A percentile compares a stretch with the other conserved stretches of the same genome.
These are phyloP conservation scores for Auanema sp. DNA, from an alignment of 2,888 invertebrate genomes.

Conservation along the genomic window DNA sequence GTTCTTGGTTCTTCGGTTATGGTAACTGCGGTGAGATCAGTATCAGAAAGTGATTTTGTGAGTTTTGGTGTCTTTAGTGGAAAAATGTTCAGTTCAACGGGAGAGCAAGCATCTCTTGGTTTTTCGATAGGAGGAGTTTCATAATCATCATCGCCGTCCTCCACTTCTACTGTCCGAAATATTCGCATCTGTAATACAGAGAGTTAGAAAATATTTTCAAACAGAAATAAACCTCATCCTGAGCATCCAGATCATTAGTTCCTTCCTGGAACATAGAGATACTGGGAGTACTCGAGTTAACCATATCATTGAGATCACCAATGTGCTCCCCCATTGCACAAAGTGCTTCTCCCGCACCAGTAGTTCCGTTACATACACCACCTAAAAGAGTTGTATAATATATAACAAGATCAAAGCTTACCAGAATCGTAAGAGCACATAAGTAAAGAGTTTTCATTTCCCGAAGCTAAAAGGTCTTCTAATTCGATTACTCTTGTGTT, in stretches of 20 bases:
- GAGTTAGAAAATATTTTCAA: background rate
- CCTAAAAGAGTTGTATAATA: background rate
- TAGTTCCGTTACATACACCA: constrained; percentile 12
- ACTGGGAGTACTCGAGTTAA: constrained; percentile 17
- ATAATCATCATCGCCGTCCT: constrained; percentile 12
- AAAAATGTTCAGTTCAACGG: constrained; percentile 8
- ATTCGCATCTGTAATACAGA: constrained; percentile 19
- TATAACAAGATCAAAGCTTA: background rate
- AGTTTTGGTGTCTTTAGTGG: background rate
- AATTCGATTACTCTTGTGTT: background rate
- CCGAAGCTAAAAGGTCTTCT: background rate
- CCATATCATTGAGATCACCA: constrained; percentile 7
- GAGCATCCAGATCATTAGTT: constrained; percentile 18
- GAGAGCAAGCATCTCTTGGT: background rate
- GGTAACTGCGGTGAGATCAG: constrained; percentile 12
- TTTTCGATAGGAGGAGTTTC: constrained; percentile 20
- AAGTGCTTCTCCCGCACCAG: constrained; percentile 20
- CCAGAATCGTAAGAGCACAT: constrained; percentile 1
- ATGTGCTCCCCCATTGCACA: constrained; percentile 4
- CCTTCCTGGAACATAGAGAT: constrained; percentile 20
- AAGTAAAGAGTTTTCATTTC: background rate
- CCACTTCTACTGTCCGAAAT: constrained; percentile 28
- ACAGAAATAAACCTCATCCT: constrained; percentile 24
- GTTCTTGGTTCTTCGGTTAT: background rate
- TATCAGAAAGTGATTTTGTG: constrained; percentile 16